Base-by-base conservation (phyloP, 1,140 invertebrate genomes). In the Atta colombica region DNA sequence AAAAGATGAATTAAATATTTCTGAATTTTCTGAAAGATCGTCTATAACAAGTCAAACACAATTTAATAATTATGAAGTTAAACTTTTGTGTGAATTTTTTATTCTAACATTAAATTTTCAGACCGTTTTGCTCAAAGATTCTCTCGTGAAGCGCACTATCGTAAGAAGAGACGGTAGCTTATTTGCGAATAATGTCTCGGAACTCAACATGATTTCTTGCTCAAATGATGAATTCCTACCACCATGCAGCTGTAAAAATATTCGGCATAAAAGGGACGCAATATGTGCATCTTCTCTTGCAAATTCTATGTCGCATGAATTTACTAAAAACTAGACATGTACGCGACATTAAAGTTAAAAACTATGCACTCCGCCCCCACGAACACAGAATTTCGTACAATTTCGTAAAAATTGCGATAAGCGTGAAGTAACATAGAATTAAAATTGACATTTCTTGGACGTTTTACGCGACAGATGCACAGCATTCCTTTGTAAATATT, bases 181-280 rank as follows among this genome's bases (percentile, higher is more conserved):
- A 66, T 53, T 89, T 61, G 60, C 68, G 66, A 31, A 82, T 51
- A 89, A 78, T 71, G 39, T 65, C 7, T 60, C 31, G 16, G 21
- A 69, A 28, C 85, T 81, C 81, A 61, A 71, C 85, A 87, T 21
- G 21, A 77, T 35, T 77, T 88, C 77, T 89, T 88, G 63, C 14
- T 0, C 14, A 18, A 60, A 60, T 58, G n/a, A 89, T 61, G 31
- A 18, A 60, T 84, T 89, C 53, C 58, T 18, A 74, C 18, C 45
- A 14, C 49, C 51, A 28, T 4, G 25, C 25, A 66, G 5, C 71
- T 31, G 53, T 72, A 91, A 88, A 88, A 90, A 91, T 61, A 84
- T 88, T 91, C 77, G 87, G 51, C 84, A 84, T 69, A 12, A 18
- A 69, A 51, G 6, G 51, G 21, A 45, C 53, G 35, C 35, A 6